Conservation (phyloP, 2,888 invertebrate genomes). For the Pyralis farinalis region DNA sequence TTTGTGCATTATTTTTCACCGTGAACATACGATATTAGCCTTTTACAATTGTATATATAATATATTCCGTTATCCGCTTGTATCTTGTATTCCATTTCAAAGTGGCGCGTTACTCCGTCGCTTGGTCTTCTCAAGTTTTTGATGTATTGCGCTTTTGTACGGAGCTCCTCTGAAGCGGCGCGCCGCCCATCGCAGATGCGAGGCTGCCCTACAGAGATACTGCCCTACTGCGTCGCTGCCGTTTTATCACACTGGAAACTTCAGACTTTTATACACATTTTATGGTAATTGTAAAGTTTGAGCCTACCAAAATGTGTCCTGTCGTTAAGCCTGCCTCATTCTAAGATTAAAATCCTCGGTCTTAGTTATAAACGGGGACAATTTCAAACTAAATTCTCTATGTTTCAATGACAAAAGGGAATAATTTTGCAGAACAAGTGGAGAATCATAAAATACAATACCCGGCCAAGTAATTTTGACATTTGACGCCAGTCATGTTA, state of each 20-base stretch:
- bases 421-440: not conserved
- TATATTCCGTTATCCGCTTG: not conserved
- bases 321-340: not conserved
- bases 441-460: too few species aligned
- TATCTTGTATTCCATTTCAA: not conserved
- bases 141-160: constrained; percentile 15
- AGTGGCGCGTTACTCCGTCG: not conserved
- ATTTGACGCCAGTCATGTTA: too few species aligned
- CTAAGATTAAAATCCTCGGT: too few species aligned
- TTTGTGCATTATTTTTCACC: too few species aligned
- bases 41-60: too few species aligned
- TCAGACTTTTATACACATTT: constrained; percentile 8
- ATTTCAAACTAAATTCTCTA: not conserved
- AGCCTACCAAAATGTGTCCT: not conserved
- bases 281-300: constrained; percentile 5
- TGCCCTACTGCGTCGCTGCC: not conserved
- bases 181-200: not conserved
- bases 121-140: constrained; percentile 4
- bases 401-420: not conserved
- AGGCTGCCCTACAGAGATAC: not conserved
- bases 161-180: not conserved
- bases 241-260: constrained; percentile 5
- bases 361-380: not conserved
- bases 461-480: too few species aligned
- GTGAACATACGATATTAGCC: too few species aligned